phyloP scores from a whole-genome alignment of 2,113 vertebrate species.

The Chionomys nivalis region DNA sequence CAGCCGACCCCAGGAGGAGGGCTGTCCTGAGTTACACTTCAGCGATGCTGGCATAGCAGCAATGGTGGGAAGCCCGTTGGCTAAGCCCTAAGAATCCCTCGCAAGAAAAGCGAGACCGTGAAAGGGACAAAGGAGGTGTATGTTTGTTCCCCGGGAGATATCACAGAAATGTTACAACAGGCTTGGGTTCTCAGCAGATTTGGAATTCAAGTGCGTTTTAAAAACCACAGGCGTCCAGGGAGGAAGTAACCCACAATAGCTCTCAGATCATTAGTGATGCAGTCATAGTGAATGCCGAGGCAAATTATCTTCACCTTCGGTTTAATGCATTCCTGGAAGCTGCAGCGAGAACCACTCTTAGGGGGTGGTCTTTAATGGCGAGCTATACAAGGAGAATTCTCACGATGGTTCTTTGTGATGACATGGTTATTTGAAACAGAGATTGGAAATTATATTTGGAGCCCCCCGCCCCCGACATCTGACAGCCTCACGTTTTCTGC shows the following conservation, averaged over 20 bases:
- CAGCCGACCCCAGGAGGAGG: constrained; percentile 34
- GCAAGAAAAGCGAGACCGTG: not conserved
- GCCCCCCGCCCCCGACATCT: not conserved
- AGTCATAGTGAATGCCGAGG: not conserved
- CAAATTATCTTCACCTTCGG: constrained; percentile 38
- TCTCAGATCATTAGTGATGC: not conserved
- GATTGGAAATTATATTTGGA: not conserved
- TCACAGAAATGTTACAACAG: not conserved
- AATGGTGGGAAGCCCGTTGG: not conserved
- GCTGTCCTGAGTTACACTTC: constrained; percentile 67
- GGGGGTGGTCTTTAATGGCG: not conserved
- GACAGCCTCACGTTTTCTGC: not conserved
- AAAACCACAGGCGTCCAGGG: constrained; percentile 23
- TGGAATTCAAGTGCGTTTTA: not conserved
- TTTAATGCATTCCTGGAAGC: constrained; percentile 67
- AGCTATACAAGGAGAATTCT: not conserved
- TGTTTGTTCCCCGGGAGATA: not conserved
- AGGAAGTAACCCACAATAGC: not conserved
- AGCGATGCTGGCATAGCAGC: constrained; percentile 46
- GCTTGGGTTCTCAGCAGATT: not conserved
- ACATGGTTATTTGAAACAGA: not conserved
- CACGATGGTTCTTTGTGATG: not conserved
- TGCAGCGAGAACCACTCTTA: not conserved
- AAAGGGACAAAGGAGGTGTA: not conserved
- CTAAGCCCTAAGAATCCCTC: not conserved